phyloP scores from a whole-genome alignment of 2,113 vertebrate species.

The Vidua chalybeata region DNA sequence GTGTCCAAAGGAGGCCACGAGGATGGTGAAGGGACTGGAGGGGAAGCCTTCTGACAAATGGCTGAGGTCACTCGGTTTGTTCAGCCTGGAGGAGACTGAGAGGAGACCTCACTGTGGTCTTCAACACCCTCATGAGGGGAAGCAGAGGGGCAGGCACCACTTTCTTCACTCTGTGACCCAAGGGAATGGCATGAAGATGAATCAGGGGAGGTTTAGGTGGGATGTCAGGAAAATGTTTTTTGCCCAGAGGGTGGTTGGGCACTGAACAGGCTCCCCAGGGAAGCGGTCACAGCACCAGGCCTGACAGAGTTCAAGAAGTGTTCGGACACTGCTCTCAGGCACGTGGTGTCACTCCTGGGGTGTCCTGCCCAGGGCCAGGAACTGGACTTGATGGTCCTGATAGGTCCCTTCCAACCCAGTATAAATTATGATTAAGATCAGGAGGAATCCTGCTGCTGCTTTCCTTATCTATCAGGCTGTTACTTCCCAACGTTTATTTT shows the following conservation, averaged over 20 bases:
- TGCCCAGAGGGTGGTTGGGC: no score
- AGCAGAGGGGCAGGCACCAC: background rate
- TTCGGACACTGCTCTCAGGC: background rate
- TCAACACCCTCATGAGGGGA: background rate
- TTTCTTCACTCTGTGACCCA: no score
- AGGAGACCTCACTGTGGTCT: background rate
- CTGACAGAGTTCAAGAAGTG: background rate
- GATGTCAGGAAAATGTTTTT: background rate
- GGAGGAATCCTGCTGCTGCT: slow-evolving; percentile 12
- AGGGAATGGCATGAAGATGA: background rate
- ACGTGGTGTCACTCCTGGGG: background rate
- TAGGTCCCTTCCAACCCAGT: background rate
- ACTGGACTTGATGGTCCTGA: background rate
- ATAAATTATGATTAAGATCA: background rate
- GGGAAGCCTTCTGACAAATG: background rate
- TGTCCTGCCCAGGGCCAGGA: background rate
- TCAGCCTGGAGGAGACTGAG: background rate
- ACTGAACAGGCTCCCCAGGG: background rate
- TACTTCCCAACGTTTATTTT: background rate
- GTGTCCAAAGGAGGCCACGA: background rate
- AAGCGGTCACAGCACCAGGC: background rate
- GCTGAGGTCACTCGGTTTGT: background rate
- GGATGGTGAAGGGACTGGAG: background rate
- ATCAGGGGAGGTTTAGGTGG: background rate
- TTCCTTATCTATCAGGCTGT: background rate